These are phyloP conservation scores for Cremastobaeus sp. DNA, from an alignment of 2,888 invertebrate species.

Conservation along the genomic window DNA sequence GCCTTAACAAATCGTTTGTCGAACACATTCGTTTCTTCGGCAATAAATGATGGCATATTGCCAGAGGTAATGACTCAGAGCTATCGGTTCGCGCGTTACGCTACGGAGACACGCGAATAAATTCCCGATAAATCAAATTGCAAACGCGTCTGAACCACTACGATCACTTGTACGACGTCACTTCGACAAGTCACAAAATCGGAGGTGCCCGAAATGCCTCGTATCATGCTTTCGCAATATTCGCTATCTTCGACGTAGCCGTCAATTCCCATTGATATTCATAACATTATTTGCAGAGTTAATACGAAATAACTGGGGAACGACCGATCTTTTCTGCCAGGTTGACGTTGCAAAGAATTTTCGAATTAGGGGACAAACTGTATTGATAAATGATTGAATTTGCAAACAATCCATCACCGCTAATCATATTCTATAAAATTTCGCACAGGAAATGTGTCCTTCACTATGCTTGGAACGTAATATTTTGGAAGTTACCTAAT, in stretches of 20 bases:
- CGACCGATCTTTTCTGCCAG: neutral
- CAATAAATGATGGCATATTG: constrained; percentile 63
- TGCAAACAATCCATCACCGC: no score
- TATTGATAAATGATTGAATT: no score
- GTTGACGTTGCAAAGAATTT: no score
- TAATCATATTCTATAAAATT: no score
- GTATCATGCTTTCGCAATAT: constrained; percentile 19
- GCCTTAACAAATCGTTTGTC: constrained; percentile 61
- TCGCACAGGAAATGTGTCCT: no score
- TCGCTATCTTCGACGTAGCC: constrained; percentile 15
- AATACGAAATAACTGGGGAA: neutral
- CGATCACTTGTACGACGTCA: constrained; percentile 6
- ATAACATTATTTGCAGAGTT: constrained; percentile 10
- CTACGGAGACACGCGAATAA: constrained; percentile 18
- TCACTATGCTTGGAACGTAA: no score
- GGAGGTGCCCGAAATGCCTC: constrained; percentile 5
- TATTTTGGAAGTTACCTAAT: no score
- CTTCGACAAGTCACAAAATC: constrained; percentile 5
- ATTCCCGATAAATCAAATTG: constrained; percentile 27
- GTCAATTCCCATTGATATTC: constrained; percentile 26
- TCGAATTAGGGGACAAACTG: neutral
- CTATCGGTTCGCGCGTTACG: constrained; percentile 27
- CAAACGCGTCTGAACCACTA: constrained; percentile 22
- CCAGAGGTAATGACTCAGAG: constrained; percentile 61
- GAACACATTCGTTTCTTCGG: constrained; percentile 60